Percentiles rank a stretch among this genome's conserved stretches.
phyloP scores from a whole-genome alignment of 2,113 vertebrate species.

The Oxygymnocypris stewartii region DNA sequence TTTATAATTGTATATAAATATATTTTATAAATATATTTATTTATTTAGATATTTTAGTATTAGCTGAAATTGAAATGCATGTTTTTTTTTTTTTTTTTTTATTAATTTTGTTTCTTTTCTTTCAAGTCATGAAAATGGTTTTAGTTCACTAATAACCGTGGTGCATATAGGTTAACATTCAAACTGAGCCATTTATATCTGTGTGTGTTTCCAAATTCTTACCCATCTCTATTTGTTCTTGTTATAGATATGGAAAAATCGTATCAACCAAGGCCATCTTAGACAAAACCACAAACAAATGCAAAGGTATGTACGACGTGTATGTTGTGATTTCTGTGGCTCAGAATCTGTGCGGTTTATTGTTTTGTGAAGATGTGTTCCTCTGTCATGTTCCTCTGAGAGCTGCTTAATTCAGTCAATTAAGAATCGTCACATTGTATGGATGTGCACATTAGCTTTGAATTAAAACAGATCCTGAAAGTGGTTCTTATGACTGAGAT shows the following conservation, averaged over 20 bases:
- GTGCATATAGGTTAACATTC: not conserved
- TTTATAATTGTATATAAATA: not conserved
- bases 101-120: no score
- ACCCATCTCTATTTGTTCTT: conserved; percentile 57
- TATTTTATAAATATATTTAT: no score
- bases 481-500: not conserved
- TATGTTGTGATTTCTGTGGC: conserved; percentile 16
- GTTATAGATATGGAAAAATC: conserved; percentile 95
- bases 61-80: not conserved
- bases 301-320: conserved; percentile 91
- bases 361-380: no score
- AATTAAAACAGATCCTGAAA: not conserved
- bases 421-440: not conserved
- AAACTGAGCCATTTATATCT: not conserved
- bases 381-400: not conserved
- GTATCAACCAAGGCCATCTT: conserved; percentile 99
- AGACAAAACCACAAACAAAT: conserved; percentile 99
- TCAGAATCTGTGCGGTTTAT: not conserved
- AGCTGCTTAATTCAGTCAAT: not conserved
- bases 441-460: not conserved
- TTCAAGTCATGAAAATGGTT: not conserved
- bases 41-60: no score
- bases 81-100: not conserved
- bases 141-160: not conserved
- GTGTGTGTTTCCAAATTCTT: conserved; percentile 58